phyloP scores from a whole-genome alignment of 2,797 vertebrate genomes.

The Octomys mimax region DNA sequence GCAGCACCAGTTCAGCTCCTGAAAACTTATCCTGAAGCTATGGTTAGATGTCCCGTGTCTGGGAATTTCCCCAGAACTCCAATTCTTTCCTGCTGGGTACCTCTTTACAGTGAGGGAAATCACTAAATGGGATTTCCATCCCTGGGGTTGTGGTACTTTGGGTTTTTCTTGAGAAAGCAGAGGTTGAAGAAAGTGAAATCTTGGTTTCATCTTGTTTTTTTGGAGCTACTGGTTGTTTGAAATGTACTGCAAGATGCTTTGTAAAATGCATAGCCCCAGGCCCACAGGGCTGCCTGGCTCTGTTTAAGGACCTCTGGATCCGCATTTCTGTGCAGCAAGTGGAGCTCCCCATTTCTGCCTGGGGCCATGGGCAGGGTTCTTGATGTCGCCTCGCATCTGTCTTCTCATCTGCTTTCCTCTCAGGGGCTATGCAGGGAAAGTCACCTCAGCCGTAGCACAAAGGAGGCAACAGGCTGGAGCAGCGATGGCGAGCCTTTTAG shows the following conservation, averaged over 20 bases:
- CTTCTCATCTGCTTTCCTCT: background rate
- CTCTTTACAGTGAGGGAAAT: background rate
- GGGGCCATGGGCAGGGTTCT: background rate
- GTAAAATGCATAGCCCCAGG: background rate
- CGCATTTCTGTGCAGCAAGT: background rate
- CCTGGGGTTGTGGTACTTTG: background rate
- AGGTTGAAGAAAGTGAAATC: background rate
- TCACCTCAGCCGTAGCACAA: background rate
- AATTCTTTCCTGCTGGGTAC: background rate
- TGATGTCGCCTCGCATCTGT: background rate
- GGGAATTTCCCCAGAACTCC: constrained; percentile 22
- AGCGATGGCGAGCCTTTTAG: background rate
- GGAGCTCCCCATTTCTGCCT: background rate
- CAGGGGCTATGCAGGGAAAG: background rate
- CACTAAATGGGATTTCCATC: background rate
- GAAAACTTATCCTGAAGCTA: background rate
- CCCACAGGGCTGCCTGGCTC: background rate
- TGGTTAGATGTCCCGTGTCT: background rate
- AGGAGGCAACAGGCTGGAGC: background rate
- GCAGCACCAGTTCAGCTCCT: background rate
- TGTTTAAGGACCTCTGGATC: background rate
- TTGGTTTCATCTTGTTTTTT: background rate
- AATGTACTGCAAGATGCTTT: background rate
- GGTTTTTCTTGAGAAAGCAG: background rate
- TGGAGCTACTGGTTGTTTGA: background rate